Base-by-base conservation (phyloP, 2,113 vertebrate species). In the Caranx ignobilis region DNA sequence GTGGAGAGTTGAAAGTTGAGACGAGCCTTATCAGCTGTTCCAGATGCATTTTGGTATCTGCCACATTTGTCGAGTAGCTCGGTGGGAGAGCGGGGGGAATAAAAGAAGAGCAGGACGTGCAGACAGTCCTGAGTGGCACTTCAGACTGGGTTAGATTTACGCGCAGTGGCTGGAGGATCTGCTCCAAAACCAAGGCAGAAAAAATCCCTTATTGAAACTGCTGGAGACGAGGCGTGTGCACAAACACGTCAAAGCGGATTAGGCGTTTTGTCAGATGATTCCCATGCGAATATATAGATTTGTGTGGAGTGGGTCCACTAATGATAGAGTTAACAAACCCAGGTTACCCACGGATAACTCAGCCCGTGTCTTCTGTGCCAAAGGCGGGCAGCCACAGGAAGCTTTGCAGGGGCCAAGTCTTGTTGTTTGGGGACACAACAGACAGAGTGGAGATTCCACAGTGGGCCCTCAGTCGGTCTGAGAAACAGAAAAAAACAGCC, bases 261-360 rank as follows among this genome's bases (percentile, higher is more conserved):
- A 83, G 21, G 18, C 35, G n/a, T 71, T 59, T 71, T 91, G 87
- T 89, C 84, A 80, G 34, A 15, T 41, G 57, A 77, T 90, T 91
- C 82, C 86, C 87, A 83, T 35, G 71, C 66, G 15, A 66, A 73
- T 84, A 50, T 84, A 31, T 60, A 26, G 72, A 71, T 86, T 85
- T 62, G 75, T 59, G 77, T 48, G 54, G 63, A 90, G 86, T 77
- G 75, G 73, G 79, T 65, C 62, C 75, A 26, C 68, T 92, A 91
- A 94, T 92, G 90, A 92, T 62, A 91, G 85, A 87, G 76, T 82
- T 73, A 76, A 77, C 74, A 82, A 88, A 81, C 73, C 88, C 74
- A 74, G 87, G 86, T 85, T 92, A 74, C 63, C 79, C 73, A 82
- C 67, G 83, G 80, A 82, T 87, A 79, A 89, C 90, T 93, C 39